phyloP scores from a whole-genome alignment of 1,140 invertebrate genomes.

The Lepidurus packardi region DNA sequence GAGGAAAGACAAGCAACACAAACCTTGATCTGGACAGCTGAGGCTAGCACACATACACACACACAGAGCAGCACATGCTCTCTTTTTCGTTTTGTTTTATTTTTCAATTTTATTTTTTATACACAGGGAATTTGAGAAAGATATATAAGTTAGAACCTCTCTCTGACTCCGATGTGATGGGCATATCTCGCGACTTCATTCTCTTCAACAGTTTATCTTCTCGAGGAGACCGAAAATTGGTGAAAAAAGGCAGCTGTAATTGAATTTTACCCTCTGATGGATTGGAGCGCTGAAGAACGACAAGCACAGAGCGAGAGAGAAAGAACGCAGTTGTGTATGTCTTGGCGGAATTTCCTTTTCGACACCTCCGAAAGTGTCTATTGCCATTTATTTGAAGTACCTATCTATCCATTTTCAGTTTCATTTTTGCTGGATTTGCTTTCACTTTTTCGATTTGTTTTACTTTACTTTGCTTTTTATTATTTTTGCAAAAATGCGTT shows the following conservation, averaged over 20 bases:
- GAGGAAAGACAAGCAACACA: background rate
- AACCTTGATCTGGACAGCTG: constrained; percentile 15
- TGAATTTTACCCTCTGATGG: background rate
- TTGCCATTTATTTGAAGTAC: background rate
- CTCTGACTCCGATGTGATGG: background rate
- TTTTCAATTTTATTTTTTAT: too few relatives aligned
- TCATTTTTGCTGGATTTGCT: too few relatives aligned
- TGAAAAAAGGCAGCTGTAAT: background rate
- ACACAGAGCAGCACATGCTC: background rate
- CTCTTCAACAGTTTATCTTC: background rate
- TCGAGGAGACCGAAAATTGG: background rate
- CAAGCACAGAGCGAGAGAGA: background rate
- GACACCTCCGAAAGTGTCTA: background rate
- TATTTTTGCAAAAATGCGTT: too few relatives aligned
- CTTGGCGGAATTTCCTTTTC: background rate
- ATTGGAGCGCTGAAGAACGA: background rate
- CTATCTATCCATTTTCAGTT: too few relatives aligned
- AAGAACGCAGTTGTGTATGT: background rate
- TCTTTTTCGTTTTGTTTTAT: too few relatives aligned
- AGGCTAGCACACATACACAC: background rate
- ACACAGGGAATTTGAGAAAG: too few relatives aligned
- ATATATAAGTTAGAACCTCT: too few relatives aligned
- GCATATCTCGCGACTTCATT: background rate
- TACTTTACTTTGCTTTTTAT: too few relatives aligned
- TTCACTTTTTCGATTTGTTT: too few relatives aligned